Percentiles rank a stretch among this genome's conserved stretches.
phyloP scores from a whole-genome alignment of 1,140 invertebrate genomes.

The Rhyzopertha dominica region DNA sequence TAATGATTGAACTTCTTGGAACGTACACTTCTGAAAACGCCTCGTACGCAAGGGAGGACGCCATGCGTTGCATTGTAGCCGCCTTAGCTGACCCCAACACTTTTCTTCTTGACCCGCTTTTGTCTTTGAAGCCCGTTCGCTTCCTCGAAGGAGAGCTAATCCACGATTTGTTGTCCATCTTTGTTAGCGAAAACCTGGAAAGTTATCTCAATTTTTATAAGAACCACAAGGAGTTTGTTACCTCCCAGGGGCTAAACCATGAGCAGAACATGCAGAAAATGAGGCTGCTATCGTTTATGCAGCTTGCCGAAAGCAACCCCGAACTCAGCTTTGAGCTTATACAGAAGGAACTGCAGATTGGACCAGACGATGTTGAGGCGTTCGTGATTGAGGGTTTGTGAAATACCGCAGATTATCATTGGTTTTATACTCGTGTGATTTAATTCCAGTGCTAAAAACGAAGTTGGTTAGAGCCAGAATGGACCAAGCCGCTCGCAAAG shows the following conservation, averaged over 20 bases:
- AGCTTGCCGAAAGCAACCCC: constrained; percentile 84
- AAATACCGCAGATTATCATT: no score
- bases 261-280: constrained; percentile 96
- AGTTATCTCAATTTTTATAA: constrained; percentile 90
- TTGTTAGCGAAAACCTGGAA: constrained; percentile 89
- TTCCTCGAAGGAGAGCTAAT: constrained; percentile 95
- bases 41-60: constrained; percentile 92
- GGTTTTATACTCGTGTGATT: no score
- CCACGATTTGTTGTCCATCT: constrained; percentile 92
- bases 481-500: constrained; percentile 82
- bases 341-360: constrained; percentile 81
- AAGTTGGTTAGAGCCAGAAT: constrained; percentile 89
- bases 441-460: constrained; percentile 82
- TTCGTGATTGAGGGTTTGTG: constrained; percentile 92
- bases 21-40: constrained; percentile 97
- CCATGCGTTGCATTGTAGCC: constrained; percentile 92
- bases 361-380: constrained; percentile 82
- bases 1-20: constrained; percentile 93
- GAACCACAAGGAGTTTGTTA: constrained; percentile 89
- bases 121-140: constrained; percentile 89
- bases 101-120: constrained; percentile 88
- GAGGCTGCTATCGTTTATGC: constrained; percentile 94
- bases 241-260: constrained; percentile 82
- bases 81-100: constrained; percentile 92
- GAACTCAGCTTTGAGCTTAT: constrained; percentile 89